Evolutionary conservation across 2,797 vertebrate species (phyloP).

Genomic region (Anguilla marmorata): DNA sequence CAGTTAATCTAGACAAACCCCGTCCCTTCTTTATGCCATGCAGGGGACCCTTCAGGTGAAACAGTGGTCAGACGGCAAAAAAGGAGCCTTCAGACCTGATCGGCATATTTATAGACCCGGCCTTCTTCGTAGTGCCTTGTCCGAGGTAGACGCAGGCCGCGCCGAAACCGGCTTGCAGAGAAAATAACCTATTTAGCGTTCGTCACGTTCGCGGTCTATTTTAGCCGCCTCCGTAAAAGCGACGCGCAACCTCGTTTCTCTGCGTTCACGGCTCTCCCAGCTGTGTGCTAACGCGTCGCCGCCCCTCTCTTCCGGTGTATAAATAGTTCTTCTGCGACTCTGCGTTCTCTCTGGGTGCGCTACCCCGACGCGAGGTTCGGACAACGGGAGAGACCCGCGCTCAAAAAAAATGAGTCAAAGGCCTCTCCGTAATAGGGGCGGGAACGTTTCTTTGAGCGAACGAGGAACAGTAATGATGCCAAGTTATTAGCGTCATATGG

Average conservation of each 20-base stretch:
- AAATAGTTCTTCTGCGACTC: background rate
- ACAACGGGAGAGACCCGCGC: background rate
- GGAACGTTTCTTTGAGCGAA: background rate
- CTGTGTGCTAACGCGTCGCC: background rate
- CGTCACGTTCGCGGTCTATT: constrained; percentile 3
- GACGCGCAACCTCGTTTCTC: background rate
- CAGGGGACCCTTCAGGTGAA: background rate
- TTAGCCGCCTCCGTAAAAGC: background rate
- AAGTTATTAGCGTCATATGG: background rate
- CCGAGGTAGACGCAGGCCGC: background rate
- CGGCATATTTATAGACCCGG: background rate
- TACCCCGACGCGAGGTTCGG: background rate
- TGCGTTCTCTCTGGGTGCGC: background rate
- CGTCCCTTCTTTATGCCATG: background rate
- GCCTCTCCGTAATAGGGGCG: background rate
- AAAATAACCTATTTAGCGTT: background rate
- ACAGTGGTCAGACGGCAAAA: background rate
- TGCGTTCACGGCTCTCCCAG: background rate
- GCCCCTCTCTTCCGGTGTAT: background rate
- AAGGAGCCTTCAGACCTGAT: background rate
- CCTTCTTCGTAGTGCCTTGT: background rate
- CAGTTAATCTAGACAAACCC: background rate
- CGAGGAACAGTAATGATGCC: background rate
- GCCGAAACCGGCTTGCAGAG: background rate
- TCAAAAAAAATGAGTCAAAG: background rate